Evolutionary conservation across 2,797 vertebrate genomes (phyloP).

Genomic region (Garrulus glandarius): DNA sequence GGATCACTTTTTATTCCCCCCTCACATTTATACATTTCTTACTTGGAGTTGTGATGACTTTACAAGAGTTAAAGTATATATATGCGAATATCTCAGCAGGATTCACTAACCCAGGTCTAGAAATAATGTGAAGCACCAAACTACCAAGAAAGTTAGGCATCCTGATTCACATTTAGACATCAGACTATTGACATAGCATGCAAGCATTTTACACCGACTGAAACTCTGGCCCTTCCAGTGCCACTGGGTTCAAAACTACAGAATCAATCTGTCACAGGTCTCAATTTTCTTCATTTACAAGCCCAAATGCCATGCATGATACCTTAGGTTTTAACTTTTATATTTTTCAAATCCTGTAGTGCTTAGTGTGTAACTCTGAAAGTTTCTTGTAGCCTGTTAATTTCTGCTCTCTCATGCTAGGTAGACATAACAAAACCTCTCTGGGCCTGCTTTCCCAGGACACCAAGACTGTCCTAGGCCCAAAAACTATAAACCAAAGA

Average conservation of each 20-base stretch:
- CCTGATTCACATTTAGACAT: background rate
- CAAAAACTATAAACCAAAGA: too few relatives aligned
- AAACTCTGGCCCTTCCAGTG: background rate
- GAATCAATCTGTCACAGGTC: constrained; percentile 8
- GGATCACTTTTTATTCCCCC: background rate
- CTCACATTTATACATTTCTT: background rate
- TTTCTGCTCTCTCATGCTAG: too few relatives aligned
- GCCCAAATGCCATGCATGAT: background rate
- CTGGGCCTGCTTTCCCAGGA: too few relatives aligned
- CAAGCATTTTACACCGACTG: background rate
- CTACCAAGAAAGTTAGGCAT: background rate
- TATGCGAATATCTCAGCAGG: background rate
- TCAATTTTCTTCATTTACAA: constrained; percentile 47
- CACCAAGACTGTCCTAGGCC: too few relatives aligned
- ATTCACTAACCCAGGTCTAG: background rate
- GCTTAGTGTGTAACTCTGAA: too few relatives aligned
- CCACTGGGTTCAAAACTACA: background rate
- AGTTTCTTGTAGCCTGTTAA: too few relatives aligned
- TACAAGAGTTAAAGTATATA: background rate
- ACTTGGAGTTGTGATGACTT: background rate
- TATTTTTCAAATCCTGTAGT: too few relatives aligned
- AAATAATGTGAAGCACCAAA: background rate
- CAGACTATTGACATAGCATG: background rate
- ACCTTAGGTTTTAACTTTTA: too few relatives aligned
- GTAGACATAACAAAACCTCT: too few relatives aligned